A percentile compares a stretch with the other conserved stretches of the same genome.
Conservation (phyloP, 2,888 invertebrate genomes). For the Helicoverpa assulta region DNA sequence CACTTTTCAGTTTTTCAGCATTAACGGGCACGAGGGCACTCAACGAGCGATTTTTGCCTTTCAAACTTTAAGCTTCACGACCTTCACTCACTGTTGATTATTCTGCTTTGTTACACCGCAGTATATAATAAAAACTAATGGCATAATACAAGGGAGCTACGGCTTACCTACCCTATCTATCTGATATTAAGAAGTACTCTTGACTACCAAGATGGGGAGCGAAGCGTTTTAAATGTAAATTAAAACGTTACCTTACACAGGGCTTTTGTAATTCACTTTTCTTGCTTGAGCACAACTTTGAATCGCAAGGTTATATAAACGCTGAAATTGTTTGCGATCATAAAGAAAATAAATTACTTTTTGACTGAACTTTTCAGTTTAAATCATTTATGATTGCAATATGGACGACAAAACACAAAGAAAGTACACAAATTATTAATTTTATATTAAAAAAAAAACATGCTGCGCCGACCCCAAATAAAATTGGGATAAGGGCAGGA, state of each 20-base stretch:
- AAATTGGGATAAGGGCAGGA: too few species aligned
- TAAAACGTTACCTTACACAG: slow-evolving; percentile 51
- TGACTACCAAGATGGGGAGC: slow-evolving; percentile 30
- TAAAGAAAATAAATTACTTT: slow-evolving; percentile 16
- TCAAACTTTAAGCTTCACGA: slow-evolving; percentile 3
- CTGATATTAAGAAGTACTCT: slow-evolving; percentile 40
- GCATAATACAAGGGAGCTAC: slow-evolving; percentile 28
- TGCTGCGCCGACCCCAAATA: too few species aligned
- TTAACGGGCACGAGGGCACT: slow-evolving; percentile 22
- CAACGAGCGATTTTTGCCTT: slow-evolving; percentile 15
- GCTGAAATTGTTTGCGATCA: not conserved
- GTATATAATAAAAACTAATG: slow-evolving; percentile 34
- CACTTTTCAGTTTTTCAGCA: slow-evolving; percentile 24
- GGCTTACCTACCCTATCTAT: slow-evolving; percentile 35
- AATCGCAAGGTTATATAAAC: slow-evolving; percentile 12
- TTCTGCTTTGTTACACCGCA: slow-evolving; percentile 8
- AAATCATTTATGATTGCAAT: not conserved
- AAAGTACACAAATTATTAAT: too few species aligned
- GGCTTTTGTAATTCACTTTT: slow-evolving; percentile 48
- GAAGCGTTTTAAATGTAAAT: slow-evolving; percentile 57
- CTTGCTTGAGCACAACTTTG: slow-evolving; percentile 34
- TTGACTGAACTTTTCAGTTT: not conserved
- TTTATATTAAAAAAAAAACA: too few species aligned
- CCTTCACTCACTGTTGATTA: slow-evolving; percentile 17
- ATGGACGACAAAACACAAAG: too few species aligned